Evolutionary conservation across 2,888 invertebrate genomes (phyloP).

Genomic region (Megamerina dolium): DNA sequence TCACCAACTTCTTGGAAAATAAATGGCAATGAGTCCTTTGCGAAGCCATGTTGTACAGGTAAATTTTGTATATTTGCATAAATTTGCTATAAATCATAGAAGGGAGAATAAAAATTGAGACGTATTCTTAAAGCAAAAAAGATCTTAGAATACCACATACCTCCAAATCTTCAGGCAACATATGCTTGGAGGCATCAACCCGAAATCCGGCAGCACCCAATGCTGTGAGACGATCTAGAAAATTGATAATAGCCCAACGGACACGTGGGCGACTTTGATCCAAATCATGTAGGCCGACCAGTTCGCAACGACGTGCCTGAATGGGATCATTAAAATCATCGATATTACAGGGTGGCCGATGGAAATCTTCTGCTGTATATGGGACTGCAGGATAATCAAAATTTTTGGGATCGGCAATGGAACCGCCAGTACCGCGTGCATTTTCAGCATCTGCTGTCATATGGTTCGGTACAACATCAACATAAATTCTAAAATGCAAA

Average conservation of each 20-base stretch:
- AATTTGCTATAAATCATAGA: too few relatives aligned
- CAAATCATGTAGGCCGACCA: constrained; percentile 66
- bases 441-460: constrained; percentile 67
- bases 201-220: constrained; percentile 78
- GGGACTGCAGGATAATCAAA: constrained; percentile 57
- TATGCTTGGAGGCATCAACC: constrained; percentile 70
- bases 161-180: constrained; percentile 68
- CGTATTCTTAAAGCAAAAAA: constrained; percentile 52
- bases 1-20: constrained; percentile 73
- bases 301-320: constrained; percentile 62
- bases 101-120: too few relatives aligned
- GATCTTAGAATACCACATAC: constrained; percentile 50
- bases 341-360: constrained; percentile 58
- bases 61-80: too few relatives aligned
- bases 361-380: constrained; percentile 63
- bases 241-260: constrained; percentile 52
- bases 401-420: constrained; percentile 43
- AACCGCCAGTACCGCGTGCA: too few relatives aligned
- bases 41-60: constrained; percentile 62
- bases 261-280: constrained; percentile 62
- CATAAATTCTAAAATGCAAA: constrained; percentile 76
- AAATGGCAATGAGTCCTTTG: constrained; percentile 57
- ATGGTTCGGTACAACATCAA: constrained; percentile 76
- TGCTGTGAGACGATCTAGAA: constrained; percentile 39
- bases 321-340: constrained; percentile 58